Base-by-base conservation (phyloP, 2,797 vertebrate genomes). In the Poeciliopsis gracilis region DNA sequence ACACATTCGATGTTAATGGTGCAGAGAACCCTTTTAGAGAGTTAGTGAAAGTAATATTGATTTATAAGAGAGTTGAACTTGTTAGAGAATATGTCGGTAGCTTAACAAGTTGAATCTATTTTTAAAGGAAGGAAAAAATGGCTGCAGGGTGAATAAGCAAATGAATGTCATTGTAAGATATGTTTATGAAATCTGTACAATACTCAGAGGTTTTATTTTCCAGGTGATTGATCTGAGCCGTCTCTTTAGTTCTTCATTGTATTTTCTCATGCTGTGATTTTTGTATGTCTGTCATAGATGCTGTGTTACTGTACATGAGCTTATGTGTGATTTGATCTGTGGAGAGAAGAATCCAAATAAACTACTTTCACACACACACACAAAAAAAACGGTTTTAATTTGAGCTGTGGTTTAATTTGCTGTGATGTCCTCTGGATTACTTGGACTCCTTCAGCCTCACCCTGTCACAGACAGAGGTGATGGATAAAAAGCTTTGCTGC, bases 121-220 rank as follows among this genome's bases (percentile, higher is more conserved):
- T 45, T n/a, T 57, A 45, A 53, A n/a, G 25, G 18, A 20, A n/a
- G 25, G 36, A 73, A 55, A 23, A 25, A 30, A 30, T 11, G 45
- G 45, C 30, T 49, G 30, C 47, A 66, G 28, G 8, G 43, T 38
- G 18, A 49, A 66, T 8, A 28, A 5, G 25, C 47, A 49, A 66
- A 66, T 49, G 59, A 76, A 76, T 76, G 74, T 76, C 61, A 49
- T 13, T 75, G 30, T 61, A 76, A 45, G 47, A 66, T 63, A 66
- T 36, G 23, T 13, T 76, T 13, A 49, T 25, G 25, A 49, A 47
- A 10, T 49, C 2, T 76, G 45, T 47, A 49, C 30, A 45, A 33
- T 66, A 61, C 38, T 46, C 38, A 36, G 25, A 25, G 11, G 28
- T 36, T 63, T 66, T 16, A 13, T 45, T 63, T 76, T 66, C 45